Conservation (phyloP, 2,797 vertebrate species). For the Typhlichthys eigenmanni region DNA sequence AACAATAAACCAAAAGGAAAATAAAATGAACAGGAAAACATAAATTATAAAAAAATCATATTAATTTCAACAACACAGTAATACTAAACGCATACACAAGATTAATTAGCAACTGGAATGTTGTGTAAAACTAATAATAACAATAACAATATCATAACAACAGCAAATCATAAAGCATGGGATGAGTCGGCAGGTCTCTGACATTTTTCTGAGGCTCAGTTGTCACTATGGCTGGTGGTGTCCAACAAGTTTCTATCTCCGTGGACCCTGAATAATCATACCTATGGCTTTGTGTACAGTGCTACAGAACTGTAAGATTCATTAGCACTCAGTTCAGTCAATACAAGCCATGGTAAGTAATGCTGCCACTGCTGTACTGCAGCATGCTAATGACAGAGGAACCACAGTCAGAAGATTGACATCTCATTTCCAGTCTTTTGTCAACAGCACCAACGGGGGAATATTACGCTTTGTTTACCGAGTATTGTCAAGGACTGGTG, state of each 20-base stretch:
- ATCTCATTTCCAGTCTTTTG: slow-evolving; percentile 24
- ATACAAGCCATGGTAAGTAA: slow-evolving; percentile 25
- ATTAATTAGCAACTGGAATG: slow-evolving; percentile 69
- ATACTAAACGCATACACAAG: slow-evolving; percentile 50
- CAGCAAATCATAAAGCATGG: slow-evolving; percentile 38
- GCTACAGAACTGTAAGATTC: slow-evolving; percentile 35
- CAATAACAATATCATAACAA: slow-evolving; percentile 21
- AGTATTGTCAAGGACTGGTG: slow-evolving; percentile 2
- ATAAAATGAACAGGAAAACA: slow-evolving; percentile 26
- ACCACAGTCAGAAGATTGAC: slow-evolving; percentile 40
- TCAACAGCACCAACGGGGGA: slow-evolving; percentile 21
- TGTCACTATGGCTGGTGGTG: slow-evolving; percentile 26
- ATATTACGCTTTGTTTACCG: slow-evolving; percentile 24
- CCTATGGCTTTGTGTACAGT: slow-evolving; percentile 64
- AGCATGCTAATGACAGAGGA: slow-evolving; percentile 42
- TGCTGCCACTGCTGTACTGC: slow-evolving; percentile 14
- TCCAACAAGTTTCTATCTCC: slow-evolving; percentile 29
- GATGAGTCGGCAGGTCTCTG: slow-evolving; percentile 26
- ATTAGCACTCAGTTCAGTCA: slow-evolving; percentile 24
- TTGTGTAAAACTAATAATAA: slow-evolving; percentile 25
- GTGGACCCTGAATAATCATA: slow-evolving; percentile 19
- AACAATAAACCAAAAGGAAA: slow-evolving; percentile 50
- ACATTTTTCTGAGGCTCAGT: slow-evolving; percentile 34
- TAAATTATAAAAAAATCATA: slow-evolving; percentile 26
- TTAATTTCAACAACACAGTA: slow-evolving; percentile 56